These are phyloP conservation scores for Dicrostonyx torquatus DNA, from an alignment of 2,797 vertebrate genomes.

Conservation along the genomic window DNA sequence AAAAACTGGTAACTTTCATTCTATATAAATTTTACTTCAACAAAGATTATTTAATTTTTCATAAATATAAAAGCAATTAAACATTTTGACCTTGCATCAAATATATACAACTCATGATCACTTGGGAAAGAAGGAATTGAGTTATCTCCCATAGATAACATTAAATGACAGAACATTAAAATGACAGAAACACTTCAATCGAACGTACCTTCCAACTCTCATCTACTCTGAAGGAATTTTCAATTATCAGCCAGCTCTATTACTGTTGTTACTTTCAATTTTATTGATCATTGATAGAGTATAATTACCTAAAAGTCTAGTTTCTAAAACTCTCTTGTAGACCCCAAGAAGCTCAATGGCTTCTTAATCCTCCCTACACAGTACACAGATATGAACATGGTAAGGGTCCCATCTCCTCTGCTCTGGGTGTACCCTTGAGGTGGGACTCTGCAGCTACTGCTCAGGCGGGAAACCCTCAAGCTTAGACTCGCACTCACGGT, in stretches of 20 bases:
- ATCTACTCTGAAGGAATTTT: constrained; percentile 2
- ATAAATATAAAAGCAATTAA: constrained; percentile 16
- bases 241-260: neutral
- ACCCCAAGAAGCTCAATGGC: neutral
- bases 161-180: neutral
- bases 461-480: neutral
- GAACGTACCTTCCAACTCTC: neutral
- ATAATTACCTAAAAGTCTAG: constrained; percentile 31
- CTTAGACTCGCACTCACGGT: neutral
- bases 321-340: constrained; percentile 54
- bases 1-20: constrained; percentile 11
- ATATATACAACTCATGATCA: neutral
- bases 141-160: neutral
- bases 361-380: neutral
- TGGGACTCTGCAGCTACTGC: neutral
- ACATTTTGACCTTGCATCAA: constrained; percentile 22
- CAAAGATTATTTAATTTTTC: constrained; percentile 34
- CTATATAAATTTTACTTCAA: constrained; percentile 44
- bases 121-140: neutral
- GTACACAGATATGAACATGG: neutral
- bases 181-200: neutral
- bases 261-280: neutral
- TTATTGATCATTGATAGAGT: neutral
- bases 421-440: neutral
- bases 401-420: neutral